Base-by-base conservation (phyloP, 2,888 invertebrate species). In the Apodemia mormo region DNA sequence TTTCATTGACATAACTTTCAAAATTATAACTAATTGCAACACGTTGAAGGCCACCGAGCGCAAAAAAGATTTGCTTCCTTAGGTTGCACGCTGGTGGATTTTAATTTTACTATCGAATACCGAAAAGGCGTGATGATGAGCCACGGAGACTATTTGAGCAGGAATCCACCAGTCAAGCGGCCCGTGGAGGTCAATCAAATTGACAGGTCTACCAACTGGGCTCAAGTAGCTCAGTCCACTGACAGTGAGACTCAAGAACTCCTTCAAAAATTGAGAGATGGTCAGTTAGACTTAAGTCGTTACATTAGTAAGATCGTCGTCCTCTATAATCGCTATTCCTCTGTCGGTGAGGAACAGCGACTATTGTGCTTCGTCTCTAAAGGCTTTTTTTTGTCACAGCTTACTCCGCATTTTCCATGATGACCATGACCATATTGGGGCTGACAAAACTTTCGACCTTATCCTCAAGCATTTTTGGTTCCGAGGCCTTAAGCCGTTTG, bases 41-140 rank as follows among this genome's bases (percentile, higher is more conserved):
- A 65, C 4, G 22, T 22, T 22, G 82, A 83, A 22, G 22, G 22
- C 22, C 22, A 22, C 22, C 22, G 22, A 22, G 22, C 22, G 22
- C 22, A 22, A 22, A 66, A 75, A 76, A 45, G 77, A 84, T 33
- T 66, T 83, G 0, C 33, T 78, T 0, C 80, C 81, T 1, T 67
- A 80, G 4, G 79, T 83, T 0, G 79, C 79, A 0, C 65, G 82
- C 0, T 82, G 82, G 81, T 82, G 22, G 22, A 78, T 49, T 77
- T 70, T 14, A n/a, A 75, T 43, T 76, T 76, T 33, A 58, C 52
- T 1, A 66, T 77, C 12, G 76, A 75, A 22, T 76, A 76, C 52
- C 43, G 76, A 2, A 75, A 74, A 22, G 76, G 76, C 0, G 54
- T 64, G 7, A 43, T 71, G 8, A 76, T 82, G 77, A 54, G 66